Percentiles rank a stretch among this genome's conserved stretches.
Evolutionary conservation across 2,888 invertebrate genomes (phyloP).

Genomic region (Platycheirus albimanus): DNA sequence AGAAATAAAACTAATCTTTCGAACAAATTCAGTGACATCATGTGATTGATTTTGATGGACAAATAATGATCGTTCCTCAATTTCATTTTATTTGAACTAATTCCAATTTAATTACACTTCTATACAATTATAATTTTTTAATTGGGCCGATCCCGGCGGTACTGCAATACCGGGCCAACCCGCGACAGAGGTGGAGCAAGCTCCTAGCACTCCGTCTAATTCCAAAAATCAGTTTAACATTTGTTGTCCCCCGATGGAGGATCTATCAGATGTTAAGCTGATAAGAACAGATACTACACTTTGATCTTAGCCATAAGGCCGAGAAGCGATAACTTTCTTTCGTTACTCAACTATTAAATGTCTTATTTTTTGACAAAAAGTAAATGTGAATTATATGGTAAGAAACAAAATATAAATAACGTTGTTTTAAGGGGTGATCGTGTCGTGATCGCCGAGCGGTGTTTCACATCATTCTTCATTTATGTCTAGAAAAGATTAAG

Average conservation of each 20-base stretch:
- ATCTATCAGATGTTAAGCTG: constrained; percentile 88
- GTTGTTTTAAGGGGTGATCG: constrained; percentile 5
- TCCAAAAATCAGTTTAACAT: constrained; percentile 85
- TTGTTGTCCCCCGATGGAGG: constrained; percentile 84
- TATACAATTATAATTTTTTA: not conserved
- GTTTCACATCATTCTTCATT: too few species aligned
- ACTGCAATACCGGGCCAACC: constrained; percentile 88
- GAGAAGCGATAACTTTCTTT: constrained; percentile 82
- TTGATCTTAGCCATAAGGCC: constrained; percentile 86
- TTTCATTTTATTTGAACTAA: too few species aligned
- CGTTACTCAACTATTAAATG: not conserved
- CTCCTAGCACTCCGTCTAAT: constrained; percentile 84
- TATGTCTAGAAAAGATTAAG: too few species aligned
- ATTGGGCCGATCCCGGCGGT: constrained; percentile 84
- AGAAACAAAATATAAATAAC: not conserved
- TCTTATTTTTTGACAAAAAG: not conserved
- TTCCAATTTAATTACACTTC: too few species aligned
- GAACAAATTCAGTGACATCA: too few species aligned
- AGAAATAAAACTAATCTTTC: too few species aligned
- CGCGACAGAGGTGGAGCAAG: constrained; percentile 87
- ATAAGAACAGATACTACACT: constrained; percentile 88
- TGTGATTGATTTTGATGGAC: too few species aligned
- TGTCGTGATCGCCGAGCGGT: too few species aligned
- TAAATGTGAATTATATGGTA: constrained; percentile 4
- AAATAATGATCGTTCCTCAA: too few species aligned